These are phyloP conservation scores for Pristiophorus japonicus DNA, from an alignment of 2,113 vertebrate genomes.

Conservation along the genomic window DNA sequence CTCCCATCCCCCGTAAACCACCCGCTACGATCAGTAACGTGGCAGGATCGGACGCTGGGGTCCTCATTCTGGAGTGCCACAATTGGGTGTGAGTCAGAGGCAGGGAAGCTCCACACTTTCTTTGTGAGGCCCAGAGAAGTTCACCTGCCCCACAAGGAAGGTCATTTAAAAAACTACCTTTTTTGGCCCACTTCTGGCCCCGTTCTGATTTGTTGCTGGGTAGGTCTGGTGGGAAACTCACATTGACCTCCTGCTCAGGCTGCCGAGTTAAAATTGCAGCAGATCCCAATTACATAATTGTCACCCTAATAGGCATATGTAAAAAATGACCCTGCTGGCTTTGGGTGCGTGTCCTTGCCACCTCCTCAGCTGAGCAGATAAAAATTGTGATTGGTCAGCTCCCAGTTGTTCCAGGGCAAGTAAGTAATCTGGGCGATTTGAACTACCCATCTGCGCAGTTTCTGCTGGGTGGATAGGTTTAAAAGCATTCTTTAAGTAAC, in stretches of 20 bases:
- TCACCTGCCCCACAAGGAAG: neutral
- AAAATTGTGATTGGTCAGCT: neutral
- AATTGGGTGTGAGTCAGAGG: neutral
- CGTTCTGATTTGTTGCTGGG: neutral
- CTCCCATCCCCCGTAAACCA: neutral
- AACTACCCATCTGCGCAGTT: neutral
- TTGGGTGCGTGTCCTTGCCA: neutral
- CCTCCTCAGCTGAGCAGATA: neutral
- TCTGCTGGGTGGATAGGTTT: neutral
- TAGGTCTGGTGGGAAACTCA: neutral
- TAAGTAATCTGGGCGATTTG: neutral
- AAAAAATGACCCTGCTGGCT: neutral
- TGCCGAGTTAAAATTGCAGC: neutral
- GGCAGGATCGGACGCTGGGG: neutral
- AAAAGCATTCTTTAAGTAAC: neutral
- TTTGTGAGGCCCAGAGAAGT: neutral
- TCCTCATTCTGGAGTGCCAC: neutral
- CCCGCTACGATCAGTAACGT: neutral
- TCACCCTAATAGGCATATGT: neutral
- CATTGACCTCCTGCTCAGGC: neutral
- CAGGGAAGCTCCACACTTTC: neutral
- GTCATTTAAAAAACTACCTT: neutral
- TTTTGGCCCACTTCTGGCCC: neutral
- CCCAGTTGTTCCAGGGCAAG: neutral
- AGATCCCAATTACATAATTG: neutral